A percentile compares a stretch with the other conserved stretches of the same genome.
Evolutionary conservation across 1,140 invertebrate genomes (phyloP).

Genomic region (Drosophila cardini): DNA sequence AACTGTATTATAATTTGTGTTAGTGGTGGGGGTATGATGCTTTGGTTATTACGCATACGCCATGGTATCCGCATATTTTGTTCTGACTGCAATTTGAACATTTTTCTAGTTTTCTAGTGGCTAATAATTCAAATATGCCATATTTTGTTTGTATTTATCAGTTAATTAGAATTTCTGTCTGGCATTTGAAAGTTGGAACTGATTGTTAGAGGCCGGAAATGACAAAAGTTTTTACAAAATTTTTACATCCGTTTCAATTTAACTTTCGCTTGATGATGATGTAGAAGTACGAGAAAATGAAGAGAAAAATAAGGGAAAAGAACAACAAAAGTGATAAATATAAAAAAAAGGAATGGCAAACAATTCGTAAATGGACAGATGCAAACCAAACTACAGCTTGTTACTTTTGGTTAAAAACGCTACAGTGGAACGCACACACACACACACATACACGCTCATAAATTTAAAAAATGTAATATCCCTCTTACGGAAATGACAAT

Average conservation of each 20-base stretch:
- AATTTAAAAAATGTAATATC: conserved; percentile 84
- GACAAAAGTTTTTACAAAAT: conserved; percentile 60
- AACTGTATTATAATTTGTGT: conserved; percentile 81
- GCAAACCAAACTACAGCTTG: conserved; percentile 54
- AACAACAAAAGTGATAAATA: conserved; percentile 1
- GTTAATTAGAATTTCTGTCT: conserved; percentile 75
- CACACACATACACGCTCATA: conserved; percentile 63
- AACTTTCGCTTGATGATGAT: conserved; percentile 54
- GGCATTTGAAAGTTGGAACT: conserved; percentile 49
- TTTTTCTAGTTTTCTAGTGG: conserved; percentile 39
- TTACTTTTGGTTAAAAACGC: conserved; percentile 43
- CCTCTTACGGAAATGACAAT: conserved; percentile 84
- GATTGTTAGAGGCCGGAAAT: conserved; percentile 50
- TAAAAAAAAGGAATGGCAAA: conserved; percentile 7
- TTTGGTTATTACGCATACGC: conserved; percentile 58
- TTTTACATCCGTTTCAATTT: conserved; percentile 75
- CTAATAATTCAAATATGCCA: conserved; percentile 61
- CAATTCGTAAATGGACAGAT: conserved; percentile 56
- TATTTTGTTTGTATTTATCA: conserved; percentile 68
- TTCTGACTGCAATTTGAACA: conserved; percentile 41
- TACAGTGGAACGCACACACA: conserved; percentile 1
- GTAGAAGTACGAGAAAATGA: conserved; percentile 18
- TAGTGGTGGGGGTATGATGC: conserved; percentile 34
- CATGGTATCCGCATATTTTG: conserved; percentile 43
- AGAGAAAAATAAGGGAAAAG: conserved; percentile 6